A percentile compares a stretch with the other conserved stretches of the same genome.
Evolutionary conservation across 2,113 vertebrate genomes (phyloP).

Genomic region (Dromaius novaehollandiae): DNA sequence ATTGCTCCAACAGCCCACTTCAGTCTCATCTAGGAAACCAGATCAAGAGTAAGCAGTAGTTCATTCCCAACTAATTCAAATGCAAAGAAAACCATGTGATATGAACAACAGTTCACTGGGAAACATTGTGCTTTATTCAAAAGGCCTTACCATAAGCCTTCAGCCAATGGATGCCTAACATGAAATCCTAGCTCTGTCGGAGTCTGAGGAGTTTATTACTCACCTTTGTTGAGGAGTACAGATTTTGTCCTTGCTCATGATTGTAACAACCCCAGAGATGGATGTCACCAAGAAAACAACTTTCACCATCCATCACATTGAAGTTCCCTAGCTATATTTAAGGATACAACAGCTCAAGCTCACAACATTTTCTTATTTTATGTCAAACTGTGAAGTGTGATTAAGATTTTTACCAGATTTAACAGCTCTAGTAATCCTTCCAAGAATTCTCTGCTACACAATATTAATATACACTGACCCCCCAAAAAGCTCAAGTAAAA

Average conservation of each 20-base stretch:
- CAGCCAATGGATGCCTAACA: background rate
- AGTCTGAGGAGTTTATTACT: background rate
- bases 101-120: background rate
- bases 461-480: background rate
- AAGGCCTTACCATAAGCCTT: background rate
- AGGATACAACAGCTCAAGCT: background rate
- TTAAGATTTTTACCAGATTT: background rate
- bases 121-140: background rate
- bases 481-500: background rate
- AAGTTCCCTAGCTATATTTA: background rate
- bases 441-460: background rate
- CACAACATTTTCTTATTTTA: background rate
- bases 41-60: background rate
- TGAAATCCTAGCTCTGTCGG: background rate
- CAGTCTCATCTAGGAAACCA: background rate
- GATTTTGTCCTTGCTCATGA: background rate
- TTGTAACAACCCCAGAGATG: background rate
- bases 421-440: background rate
- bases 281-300: background rate
- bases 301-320: background rate
- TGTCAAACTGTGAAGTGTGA: background rate
- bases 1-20: background rate
- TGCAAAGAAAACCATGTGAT: background rate
- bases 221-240: background rate
- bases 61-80: background rate